A percentile compares a stretch with the other conserved stretches of the same genome.
phyloP scores from a whole-genome alignment of 2,113 vertebrate genomes.

The Nerophis lumbriciformis region DNA sequence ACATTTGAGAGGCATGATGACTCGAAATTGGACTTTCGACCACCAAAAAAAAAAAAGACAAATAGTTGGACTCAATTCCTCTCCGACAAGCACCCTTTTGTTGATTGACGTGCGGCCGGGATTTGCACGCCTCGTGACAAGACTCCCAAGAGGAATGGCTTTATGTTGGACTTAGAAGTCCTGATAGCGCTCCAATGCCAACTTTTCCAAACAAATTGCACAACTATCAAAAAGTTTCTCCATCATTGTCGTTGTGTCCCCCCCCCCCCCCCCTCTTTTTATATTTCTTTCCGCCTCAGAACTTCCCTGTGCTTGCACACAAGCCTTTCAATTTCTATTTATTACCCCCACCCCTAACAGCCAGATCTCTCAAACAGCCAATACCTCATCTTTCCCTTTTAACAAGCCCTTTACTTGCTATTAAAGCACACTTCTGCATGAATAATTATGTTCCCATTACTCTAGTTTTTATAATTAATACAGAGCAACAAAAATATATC shows the following conservation, averaged over 20 bases:
- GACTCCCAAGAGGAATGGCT: conserved; percentile 62
- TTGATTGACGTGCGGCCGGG: conserved; percentile 61
- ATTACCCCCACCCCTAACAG: conserved; percentile 43
- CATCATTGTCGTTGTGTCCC: conserved; percentile 68
- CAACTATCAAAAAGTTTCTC: conserved; percentile 77
- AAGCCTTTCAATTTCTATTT: conserved; percentile 78
- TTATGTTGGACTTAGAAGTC: conserved; percentile 62
- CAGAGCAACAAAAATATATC: not conserved
- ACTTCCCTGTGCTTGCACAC: conserved; percentile 69
- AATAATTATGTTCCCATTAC: not conserved
- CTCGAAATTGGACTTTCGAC: conserved; percentile 28
- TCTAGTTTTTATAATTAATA: not conserved
- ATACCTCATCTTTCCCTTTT: conserved; percentile 16
- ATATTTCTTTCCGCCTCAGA: conserved; percentile 68
- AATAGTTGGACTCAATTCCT: conserved; percentile 57
- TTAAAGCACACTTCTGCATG: conserved; percentile 40
- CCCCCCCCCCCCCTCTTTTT: conserved; percentile 58
- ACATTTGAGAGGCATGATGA: conserved; percentile 2
- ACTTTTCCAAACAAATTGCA: conserved; percentile 72
- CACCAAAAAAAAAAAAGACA: conserved; percentile 23
- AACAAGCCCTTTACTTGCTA: conserved; percentile 48
- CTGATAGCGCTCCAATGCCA: conserved; percentile 51
- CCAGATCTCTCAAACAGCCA: not conserved
- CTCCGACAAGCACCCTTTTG: conserved; percentile 48
- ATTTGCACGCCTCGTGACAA: conserved; percentile 60